Evolutionary conservation across 2,888 invertebrate species (phyloP).

Genomic region (Erebia epiphron): DNA sequence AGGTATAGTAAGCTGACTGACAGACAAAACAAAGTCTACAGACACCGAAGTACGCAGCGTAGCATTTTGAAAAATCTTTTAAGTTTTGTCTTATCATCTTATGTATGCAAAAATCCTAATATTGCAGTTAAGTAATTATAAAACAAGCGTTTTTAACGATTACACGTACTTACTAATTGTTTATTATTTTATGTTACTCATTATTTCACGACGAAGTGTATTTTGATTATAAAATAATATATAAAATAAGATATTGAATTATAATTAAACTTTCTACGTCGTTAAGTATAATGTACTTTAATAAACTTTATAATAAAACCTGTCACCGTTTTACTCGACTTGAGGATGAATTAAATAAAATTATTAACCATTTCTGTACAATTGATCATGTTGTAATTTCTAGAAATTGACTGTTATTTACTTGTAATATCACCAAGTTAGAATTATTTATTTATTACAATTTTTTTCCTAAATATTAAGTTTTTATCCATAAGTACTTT

Average conservation of each 20-base stretch:
- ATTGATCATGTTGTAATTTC: too few relatives aligned
- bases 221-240: constrained; percentile 1
- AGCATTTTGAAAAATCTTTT: not conserved
- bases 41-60: not conserved
- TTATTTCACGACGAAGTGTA: not conserved
- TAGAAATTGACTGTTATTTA: too few relatives aligned
- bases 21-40: not conserved
- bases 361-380: not conserved
- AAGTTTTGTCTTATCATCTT: not conserved
- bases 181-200: not conserved
- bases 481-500: too few relatives aligned
- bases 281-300: not conserved
- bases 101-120: not conserved
- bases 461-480: too few relatives aligned
- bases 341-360: not conserved
- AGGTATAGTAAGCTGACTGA: too few relatives aligned
- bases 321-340: not conserved
- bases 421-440: too few relatives aligned
- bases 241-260: constrained; percentile 1
- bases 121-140: not conserved
- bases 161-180: not conserved
- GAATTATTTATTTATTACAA: too few relatives aligned
- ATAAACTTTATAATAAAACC: not conserved
- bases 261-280: constrained; percentile 5
- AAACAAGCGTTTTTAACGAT: not conserved